Base-by-base conservation (phyloP, 2,113 vertebrate genomes). In the Carlito syrichta region DNA sequence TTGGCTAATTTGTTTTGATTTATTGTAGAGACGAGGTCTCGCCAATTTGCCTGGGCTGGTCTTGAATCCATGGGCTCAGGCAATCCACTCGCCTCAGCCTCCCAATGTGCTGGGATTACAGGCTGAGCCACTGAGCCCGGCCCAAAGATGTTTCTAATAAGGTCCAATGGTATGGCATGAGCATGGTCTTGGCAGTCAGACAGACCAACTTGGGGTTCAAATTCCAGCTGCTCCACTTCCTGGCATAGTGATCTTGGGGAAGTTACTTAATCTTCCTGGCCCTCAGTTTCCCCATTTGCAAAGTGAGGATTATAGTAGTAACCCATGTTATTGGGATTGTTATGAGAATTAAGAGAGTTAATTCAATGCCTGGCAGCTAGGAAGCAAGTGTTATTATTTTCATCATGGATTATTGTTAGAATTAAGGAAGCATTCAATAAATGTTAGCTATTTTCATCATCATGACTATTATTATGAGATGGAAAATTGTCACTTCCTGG, bases 121-220 rank as follows among this genome's bases (percentile, higher is more conserved):
- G n/a, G n/a, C n/a, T n/a, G n/a, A n/a, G n/a, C n/a, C n/a, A n/a
- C n/a, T n/a, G n/a, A n/a, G n/a, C n/a, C n/a, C n/a, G n/a, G n/a
- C 27, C 27, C 60, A 81, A 96, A 89, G 40, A 40, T 81, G 48
- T 68, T 95, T 95, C 71, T 87, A 93, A 35, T 93, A 83, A 91
- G 32, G 20, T 38, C 48, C 16, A 56, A 10, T 79, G 38, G 5
- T 63, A 58, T 58, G 62, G 50, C 43, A 68, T 14, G 69, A 81
- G 20, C 43, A 54, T 52, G 38, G 25, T 35, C 30, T 93, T 86
- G 68, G 40, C 6, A 23, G 20, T 84, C 56, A 86, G 58, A 38
- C 48, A 79, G 77, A 69, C 10, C 81, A 60, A 66, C 19, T 22
- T 76, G 17, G n/a, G 11, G 8, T 87, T 91, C 32, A 81, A 68